Conservation (phyloP, 2,888 invertebrate species). For the Neelides folsomi region DNA sequence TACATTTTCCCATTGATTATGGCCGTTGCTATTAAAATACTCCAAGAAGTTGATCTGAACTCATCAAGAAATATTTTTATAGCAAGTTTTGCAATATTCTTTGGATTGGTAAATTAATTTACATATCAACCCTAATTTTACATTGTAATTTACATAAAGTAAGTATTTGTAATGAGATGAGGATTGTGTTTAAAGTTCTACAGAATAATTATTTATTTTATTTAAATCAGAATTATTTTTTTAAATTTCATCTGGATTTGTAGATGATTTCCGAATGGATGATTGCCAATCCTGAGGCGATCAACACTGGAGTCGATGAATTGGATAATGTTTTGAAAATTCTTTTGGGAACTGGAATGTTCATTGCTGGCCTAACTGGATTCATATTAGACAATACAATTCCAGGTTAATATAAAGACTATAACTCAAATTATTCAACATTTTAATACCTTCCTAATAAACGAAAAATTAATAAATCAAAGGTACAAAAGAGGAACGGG, state of each 20-base stretch:
- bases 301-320: conserved; percentile 51
- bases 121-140: too few relatives aligned
- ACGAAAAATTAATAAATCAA: too few relatives aligned
- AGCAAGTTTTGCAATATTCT: conserved; percentile 5
- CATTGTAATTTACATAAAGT: too few relatives aligned
- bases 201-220: too few relatives aligned
- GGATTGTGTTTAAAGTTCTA: too few relatives aligned
- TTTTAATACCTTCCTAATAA: too few relatives aligned
- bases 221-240: too few relatives aligned
- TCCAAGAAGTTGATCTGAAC: not conserved
- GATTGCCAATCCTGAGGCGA: conserved; percentile 48
- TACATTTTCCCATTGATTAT: conserved; percentile 17
- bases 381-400: conserved; percentile 60
- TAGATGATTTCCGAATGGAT: conserved; percentile 59
- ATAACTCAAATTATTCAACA: too few relatives aligned
- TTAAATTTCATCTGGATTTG: too few relatives aligned
- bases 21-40: conserved; percentile 1
- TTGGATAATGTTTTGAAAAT: conserved; percentile 57
- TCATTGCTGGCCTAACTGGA: conserved; percentile 58
- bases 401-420: conserved; percentile 50
- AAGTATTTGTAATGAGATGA: too few relatives aligned
- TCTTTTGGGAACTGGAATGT: conserved; percentile 58
- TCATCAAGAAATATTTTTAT: conserved; percentile 4
- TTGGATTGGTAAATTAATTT: conserved; percentile 3
- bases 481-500: too few relatives aligned